phyloP scores from a whole-genome alignment of 2,888 invertebrate species.

The Rugalucina vietnamica region DNA sequence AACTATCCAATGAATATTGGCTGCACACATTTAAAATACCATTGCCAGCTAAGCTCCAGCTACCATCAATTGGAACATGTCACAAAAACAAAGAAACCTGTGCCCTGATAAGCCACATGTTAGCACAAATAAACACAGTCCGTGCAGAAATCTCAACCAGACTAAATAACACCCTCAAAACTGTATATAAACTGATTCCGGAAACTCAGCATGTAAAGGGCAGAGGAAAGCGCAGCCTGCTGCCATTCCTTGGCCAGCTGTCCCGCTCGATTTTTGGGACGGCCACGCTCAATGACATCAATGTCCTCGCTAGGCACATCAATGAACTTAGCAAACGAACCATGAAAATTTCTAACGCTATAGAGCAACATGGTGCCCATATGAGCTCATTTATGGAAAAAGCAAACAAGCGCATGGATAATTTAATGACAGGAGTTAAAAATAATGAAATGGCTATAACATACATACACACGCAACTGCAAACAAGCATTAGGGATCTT shows the following conservation, averaged over 20 bases:
- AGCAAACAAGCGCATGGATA: slow-evolving; percentile 19
- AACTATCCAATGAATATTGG: slow-evolving; percentile 15
- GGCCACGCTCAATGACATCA: slow-evolving; percentile 41
- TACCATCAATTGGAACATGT: neutral
- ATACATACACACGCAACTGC: slow-evolving; percentile 20
- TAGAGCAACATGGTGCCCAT: slow-evolving; percentile 27
- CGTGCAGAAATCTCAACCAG: slow-evolving; percentile 2
- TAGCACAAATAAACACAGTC: slow-evolving; percentile 4
- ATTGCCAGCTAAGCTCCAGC: neutral
- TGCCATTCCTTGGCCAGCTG: slow-evolving; percentile 35
- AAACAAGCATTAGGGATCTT: neutral
- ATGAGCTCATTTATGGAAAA: slow-evolving; percentile 33
- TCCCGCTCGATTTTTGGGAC: slow-evolving; percentile 33
- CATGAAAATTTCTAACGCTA: neutral
- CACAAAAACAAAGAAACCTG: slow-evolving; percentile 4
- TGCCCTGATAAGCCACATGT: neutral
- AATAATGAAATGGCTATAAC: slow-evolving; percentile 36
- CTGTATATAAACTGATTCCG: neutral
- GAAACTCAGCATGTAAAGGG: neutral
- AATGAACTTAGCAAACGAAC: slow-evolving; percentile 24
- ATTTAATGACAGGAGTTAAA: slow-evolving; percentile 27
- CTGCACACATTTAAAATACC: slow-evolving; percentile 2
- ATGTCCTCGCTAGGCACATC: slow-evolving; percentile 38
- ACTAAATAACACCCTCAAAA: slow-evolving; percentile 4
- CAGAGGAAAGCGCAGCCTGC: slow-evolving; percentile 12